These are phyloP conservation scores for Mythimna albipuncta DNA, from an alignment of 2,888 invertebrate genomes.

Conservation along the genomic window DNA sequence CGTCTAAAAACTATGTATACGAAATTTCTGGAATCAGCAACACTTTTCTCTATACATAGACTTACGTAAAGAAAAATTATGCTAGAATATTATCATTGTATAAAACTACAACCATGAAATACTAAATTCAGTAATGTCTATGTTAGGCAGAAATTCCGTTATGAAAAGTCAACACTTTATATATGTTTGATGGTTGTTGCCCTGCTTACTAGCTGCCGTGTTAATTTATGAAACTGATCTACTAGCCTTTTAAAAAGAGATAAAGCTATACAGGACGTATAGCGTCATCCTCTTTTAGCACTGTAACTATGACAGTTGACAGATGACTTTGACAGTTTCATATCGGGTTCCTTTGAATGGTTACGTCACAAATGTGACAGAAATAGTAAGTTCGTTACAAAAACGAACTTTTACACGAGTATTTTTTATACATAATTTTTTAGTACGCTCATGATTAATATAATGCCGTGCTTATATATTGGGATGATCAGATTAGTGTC, in stretches of 20 bases:
- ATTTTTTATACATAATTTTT: conserved; percentile 2
- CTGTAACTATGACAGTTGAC: not conserved
- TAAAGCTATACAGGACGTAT: not conserved
- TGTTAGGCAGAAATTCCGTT: conserved; percentile 1
- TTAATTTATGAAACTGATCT: not conserved
- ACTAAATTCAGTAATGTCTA: not conserved
- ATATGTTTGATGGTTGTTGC: not conserved
- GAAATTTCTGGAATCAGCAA: not conserved
- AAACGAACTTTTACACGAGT: not conserved
- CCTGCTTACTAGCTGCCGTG: not conserved
- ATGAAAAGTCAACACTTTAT: conserved; percentile 2
- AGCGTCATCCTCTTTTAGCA: not conserved
- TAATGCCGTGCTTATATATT: conserved; percentile 43
- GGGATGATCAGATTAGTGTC: not conserved
- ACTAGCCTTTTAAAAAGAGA: conserved; percentile 2
- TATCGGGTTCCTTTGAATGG: not conserved
- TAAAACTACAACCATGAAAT: conserved; percentile 13
- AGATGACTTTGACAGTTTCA: not conserved
- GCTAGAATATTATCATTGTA: not conserved
- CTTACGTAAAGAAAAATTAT: not conserved
- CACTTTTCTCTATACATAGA: not conserved
- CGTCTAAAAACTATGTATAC: not conserved
- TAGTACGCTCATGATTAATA: conserved; percentile 48
- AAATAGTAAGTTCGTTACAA: conserved; percentile 5
- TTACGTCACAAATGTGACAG: not conserved